A percentile compares a stretch with the other conserved stretches of the same genome.
phyloP scores from a whole-genome alignment of 2,888 invertebrate genomes.

The Leptinotarsa juncta region DNA sequence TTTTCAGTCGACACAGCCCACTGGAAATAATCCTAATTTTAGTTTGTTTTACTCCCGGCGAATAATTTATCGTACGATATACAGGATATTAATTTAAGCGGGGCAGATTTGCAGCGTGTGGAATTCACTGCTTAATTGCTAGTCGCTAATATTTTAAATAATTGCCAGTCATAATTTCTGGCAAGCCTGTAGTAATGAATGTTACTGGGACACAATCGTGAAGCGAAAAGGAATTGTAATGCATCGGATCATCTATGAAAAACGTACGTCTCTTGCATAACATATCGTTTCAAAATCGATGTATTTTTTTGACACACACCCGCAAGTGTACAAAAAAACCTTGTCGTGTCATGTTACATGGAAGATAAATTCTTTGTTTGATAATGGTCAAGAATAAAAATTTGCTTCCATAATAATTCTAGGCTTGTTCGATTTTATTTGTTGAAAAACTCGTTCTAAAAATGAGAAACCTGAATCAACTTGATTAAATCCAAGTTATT shows the following conservation, averaged over 20 bases:
- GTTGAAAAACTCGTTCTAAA: too few relatives aligned
- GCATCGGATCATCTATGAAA: background rate
- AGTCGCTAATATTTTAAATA: slow-evolving; percentile 46
- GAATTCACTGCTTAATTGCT: slow-evolving; percentile 46
- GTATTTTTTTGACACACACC: too few relatives aligned
- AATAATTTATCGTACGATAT: slow-evolving; percentile 45
- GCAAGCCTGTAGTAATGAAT: slow-evolving; percentile 26
- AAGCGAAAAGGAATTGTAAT: background rate
- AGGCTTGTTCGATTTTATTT: too few relatives aligned
- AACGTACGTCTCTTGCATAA: background rate
- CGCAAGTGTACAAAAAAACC: too few relatives aligned
- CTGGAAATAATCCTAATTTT: slow-evolving; percentile 44
- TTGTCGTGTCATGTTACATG: too few relatives aligned
- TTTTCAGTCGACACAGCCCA: slow-evolving; percentile 21
- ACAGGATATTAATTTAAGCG: slow-evolving; percentile 46
- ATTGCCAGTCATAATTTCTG: slow-evolving; percentile 39
- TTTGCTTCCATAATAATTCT: too few relatives aligned
- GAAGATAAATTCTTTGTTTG: too few relatives aligned
- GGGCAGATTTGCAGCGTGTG: slow-evolving; percentile 46
- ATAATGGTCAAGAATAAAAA: too few relatives aligned
- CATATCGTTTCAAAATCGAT: too few relatives aligned
- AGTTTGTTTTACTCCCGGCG: slow-evolving; percentile 40
- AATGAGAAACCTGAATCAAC: too few relatives aligned
- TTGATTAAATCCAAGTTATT: too few relatives aligned
- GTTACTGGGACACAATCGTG: slow-evolving; percentile 13